These are phyloP conservation scores for Vanessa cardui DNA, from an alignment of 2,888 invertebrate genomes.

Conservation along the genomic window DNA sequence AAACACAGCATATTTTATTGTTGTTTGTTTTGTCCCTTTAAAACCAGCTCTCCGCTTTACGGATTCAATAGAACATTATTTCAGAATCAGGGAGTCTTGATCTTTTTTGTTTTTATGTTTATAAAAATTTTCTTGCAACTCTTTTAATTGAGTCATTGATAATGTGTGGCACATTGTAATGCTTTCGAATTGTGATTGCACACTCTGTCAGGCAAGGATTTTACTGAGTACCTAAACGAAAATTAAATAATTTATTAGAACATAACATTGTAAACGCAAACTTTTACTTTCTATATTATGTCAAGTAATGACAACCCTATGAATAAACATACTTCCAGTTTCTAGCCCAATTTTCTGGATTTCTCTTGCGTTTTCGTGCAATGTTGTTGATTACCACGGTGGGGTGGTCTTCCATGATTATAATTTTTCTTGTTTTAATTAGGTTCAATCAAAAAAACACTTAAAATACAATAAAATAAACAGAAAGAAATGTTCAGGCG, in stretches of 20 bases:
- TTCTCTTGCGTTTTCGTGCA: background rate
- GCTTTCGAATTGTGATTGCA: too few species aligned
- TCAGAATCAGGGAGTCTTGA: conserved; percentile 29
- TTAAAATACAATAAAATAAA: too few species aligned
- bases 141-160: too few species aligned
- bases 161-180: too few species aligned
- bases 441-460: too few species aligned
- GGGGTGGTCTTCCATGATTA: background rate
- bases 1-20: conserved; percentile 20
- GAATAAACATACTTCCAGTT: background rate
- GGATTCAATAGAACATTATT: conserved; percentile 28
- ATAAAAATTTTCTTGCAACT: background rate
- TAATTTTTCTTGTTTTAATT: too few species aligned
- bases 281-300: too few species aligned
- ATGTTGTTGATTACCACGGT: background rate
- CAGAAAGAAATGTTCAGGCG: too few species aligned
- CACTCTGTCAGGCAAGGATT: too few species aligned
- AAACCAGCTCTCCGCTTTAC: conserved; percentile 18
- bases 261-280: background rate
- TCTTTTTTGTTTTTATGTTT: conserved; percentile 1
- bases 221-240: background rate
- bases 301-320: too few species aligned
- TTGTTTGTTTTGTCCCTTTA: conserved; percentile 21
- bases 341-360: background rate
- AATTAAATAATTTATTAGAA: background rate